Evolutionary conservation across 1,140 invertebrate genomes (phyloP).

Genomic region (Lucilia sericata): DNA sequence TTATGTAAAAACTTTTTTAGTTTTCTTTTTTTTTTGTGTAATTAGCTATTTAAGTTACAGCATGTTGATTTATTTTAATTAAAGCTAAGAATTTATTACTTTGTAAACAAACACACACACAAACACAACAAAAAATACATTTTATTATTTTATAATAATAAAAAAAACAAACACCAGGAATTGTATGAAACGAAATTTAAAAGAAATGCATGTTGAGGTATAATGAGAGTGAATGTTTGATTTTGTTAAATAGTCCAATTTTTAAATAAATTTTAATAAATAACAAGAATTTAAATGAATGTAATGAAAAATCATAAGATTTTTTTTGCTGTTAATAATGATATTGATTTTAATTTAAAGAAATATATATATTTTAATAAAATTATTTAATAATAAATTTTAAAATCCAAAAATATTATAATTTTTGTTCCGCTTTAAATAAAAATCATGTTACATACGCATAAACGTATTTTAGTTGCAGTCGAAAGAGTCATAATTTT

Average conservation of each 20-base stretch:
- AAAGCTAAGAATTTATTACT: constrained; percentile 36
- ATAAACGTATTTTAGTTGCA: background rate
- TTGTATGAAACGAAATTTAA: no score
- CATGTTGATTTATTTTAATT: constrained; percentile 28
- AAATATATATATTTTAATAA: background rate
- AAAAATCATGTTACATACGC: background rate
- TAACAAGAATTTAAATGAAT: background rate
- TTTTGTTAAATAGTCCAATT: constrained; percentile 28
- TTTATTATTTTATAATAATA: no score
- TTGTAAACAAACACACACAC: background rate
- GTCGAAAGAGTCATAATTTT: constrained; percentile 11
- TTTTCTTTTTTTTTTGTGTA: no score
- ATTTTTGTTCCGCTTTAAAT: background rate
- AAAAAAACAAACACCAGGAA: no score
- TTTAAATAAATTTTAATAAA: constrained; percentile 1
- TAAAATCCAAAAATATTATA: background rate
- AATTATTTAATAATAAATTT: background rate
- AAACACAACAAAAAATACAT: no score
- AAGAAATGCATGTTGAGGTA: background rate
- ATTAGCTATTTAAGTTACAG: background rate
- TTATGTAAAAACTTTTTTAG: no score
- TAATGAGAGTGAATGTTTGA: background rate
- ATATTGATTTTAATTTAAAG: background rate
- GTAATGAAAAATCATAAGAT: background rate
- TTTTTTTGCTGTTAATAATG: background rate